Percentiles rank a stretch among this genome's conserved stretches.
phyloP scores from a whole-genome alignment of 1,140 invertebrate species.

The Cydia strobilella region DNA sequence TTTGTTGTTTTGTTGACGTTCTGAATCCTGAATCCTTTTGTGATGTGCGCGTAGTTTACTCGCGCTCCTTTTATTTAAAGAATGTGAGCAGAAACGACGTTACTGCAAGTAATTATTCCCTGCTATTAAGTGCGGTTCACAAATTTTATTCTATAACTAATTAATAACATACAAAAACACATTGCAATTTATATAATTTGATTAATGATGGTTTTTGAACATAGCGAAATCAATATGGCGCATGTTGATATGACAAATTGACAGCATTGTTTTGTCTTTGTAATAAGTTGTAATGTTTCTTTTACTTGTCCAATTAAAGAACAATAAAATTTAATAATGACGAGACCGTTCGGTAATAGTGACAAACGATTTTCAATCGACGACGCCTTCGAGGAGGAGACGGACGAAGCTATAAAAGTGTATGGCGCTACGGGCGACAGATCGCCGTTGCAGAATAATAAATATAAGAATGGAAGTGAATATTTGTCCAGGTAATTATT shows the following conservation, averaged over 20 bases:
- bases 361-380: slow-evolving; percentile 88
- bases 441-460: slow-evolving; percentile 79
- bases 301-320: slow-evolving; percentile 58
- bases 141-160: neutral
- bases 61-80: slow-evolving; percentile 8
- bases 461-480: slow-evolving; percentile 73
- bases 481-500: slow-evolving; percentile 63
- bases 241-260: slow-evolving; percentile 73
- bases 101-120: neutral
- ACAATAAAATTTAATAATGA: slow-evolving; percentile 69
- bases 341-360: slow-evolving; percentile 69
- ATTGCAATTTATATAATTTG: neutral
- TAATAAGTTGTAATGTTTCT: slow-evolving; percentile 67
- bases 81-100: neutral
- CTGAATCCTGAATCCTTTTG: slow-evolving; percentile 17
- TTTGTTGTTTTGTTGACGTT: neutral
- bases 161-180: neutral
- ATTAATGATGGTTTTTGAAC: slow-evolving; percentile 38
- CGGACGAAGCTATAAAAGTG: slow-evolving; percentile 88
- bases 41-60: neutral
- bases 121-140: neutral
- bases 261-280: slow-evolving; percentile 73
- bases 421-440: slow-evolving; percentile 86
- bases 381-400: slow-evolving; percentile 90
- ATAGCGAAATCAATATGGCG: slow-evolving; percentile 70